A percentile compares a stretch with the other conserved stretches of the same genome.
Evolutionary conservation across 2,888 invertebrate species (phyloP).

Genomic region (Tipula unca): DNA sequence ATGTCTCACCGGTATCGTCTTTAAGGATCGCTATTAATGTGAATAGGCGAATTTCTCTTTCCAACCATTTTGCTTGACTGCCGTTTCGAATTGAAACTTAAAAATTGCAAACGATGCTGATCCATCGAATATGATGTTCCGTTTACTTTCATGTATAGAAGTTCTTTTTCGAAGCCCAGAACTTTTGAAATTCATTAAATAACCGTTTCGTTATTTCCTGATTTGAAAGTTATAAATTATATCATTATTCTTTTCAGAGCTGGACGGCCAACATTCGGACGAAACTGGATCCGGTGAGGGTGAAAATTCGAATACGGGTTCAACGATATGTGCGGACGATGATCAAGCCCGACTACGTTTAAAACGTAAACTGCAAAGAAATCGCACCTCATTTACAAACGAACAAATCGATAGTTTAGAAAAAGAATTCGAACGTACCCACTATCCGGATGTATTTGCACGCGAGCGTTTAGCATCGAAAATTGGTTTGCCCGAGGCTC

Average conservation of each 20-base stretch:
- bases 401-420: slow-evolving; percentile 97
- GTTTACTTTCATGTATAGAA: no score
- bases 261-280: slow-evolving; percentile 54
- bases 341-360: slow-evolving; percentile 83
- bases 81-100: no score
- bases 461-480: slow-evolving; percentile 84
- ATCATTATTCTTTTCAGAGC: slow-evolving; percentile 29
- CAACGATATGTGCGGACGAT: slow-evolving; percentile 67
- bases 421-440: slow-evolving; percentile 92
- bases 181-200: no score
- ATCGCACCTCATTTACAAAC: slow-evolving; percentile 95
- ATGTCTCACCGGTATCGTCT: no score
- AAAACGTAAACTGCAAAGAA: slow-evolving; percentile 93
- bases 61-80: no score
- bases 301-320: slow-evolving; percentile 79
- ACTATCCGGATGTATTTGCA: slow-evolving; percentile 93
- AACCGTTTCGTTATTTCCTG: no score
- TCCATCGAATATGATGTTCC: no score
- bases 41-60: no score
- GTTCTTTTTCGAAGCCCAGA: no score
- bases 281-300: slow-evolving; percentile 71
- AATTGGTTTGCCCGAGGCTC: slow-evolving; percentile 85
- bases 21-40: no score
- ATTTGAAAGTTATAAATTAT: not conserved
- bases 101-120: no score